phyloP scores from a whole-genome alignment of 2,888 invertebrate genomes.

The Stenichneumon culpator region DNA sequence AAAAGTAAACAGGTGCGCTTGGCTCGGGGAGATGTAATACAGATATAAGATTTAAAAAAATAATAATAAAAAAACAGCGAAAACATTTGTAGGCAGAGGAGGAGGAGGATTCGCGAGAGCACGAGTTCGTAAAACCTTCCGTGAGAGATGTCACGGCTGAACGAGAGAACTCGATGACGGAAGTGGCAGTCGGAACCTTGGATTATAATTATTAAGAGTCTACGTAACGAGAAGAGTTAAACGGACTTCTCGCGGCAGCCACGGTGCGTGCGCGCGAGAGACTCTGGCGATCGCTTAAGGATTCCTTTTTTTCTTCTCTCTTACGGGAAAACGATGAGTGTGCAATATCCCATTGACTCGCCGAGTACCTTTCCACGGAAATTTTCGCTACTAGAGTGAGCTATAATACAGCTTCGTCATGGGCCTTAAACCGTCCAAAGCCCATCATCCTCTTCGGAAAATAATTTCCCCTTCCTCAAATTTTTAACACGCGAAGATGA shows the following conservation, averaged over 20 bases:
- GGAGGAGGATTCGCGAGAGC: constrained; percentile 20
- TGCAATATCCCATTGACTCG: constrained; percentile 27
- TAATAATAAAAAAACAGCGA: background rate
- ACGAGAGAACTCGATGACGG: constrained; percentile 46
- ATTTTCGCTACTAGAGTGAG: background rate
- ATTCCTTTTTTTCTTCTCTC: constrained; percentile 8
- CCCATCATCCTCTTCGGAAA: background rate
- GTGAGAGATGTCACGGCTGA: background rate
- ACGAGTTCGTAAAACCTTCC: constrained; percentile 30
- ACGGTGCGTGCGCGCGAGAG: constrained; percentile 11
- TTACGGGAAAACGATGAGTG: constrained; percentile 28
- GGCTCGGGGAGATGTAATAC: background rate
- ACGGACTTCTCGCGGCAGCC: constrained; percentile 32
- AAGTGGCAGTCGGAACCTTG: constrained; percentile 52
- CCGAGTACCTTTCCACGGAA: constrained; percentile 26
- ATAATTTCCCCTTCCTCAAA: background rate
- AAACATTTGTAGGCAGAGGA: constrained; percentile 10
- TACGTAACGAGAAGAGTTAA: constrained; percentile 49
- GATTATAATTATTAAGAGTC: constrained; percentile 48
- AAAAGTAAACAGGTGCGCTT: constrained; percentile 28
- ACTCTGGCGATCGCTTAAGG: constrained; percentile 13
- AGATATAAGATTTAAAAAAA: background rate
- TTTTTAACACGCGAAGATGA: background rate
- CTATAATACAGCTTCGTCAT: background rate
- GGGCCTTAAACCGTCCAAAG: background rate